A percentile compares a stretch with the other conserved stretches of the same genome.
These are phyloP conservation scores for Nephrotoma flavescens DNA, from an alignment of 2,888 invertebrate species.

Conservation along the genomic window DNA sequence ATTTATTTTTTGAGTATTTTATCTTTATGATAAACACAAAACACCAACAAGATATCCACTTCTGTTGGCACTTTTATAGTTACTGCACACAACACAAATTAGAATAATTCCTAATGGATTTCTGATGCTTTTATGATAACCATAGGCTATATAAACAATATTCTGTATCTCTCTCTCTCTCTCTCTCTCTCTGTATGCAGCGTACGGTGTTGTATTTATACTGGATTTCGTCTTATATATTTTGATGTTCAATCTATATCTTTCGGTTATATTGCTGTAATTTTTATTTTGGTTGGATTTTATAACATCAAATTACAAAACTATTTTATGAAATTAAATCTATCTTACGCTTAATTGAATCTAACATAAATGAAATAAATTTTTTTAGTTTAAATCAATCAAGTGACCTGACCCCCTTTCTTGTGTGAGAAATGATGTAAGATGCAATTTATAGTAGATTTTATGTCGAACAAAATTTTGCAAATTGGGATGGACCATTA, in stretches of 20 bases:
- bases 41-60: not conserved
- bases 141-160: not conserved
- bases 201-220: not conserved
- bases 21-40: not conserved
- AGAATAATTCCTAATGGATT: not conserved
- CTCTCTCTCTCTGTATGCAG: not conserved
- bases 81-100: not conserved
- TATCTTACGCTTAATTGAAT: too few species aligned
- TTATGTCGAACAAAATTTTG: too few species aligned
- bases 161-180: not conserved
- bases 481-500: too few species aligned
- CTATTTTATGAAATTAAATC: too few species aligned
- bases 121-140: not conserved
- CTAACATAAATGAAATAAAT: too few species aligned
- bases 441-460: too few species aligned
- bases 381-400: too few species aligned
- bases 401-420: too few species aligned
- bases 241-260: not conserved
- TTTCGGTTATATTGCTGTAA: not conserved
- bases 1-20: not conserved
- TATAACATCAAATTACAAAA: too few species aligned
- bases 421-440: too few species aligned
- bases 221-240: not conserved
- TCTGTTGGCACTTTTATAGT: not conserved
- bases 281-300: too few species aligned